Evolutionary conservation across 2,113 vertebrate species (phyloP).

Genomic region (Eubucco bourcierii): DNA sequence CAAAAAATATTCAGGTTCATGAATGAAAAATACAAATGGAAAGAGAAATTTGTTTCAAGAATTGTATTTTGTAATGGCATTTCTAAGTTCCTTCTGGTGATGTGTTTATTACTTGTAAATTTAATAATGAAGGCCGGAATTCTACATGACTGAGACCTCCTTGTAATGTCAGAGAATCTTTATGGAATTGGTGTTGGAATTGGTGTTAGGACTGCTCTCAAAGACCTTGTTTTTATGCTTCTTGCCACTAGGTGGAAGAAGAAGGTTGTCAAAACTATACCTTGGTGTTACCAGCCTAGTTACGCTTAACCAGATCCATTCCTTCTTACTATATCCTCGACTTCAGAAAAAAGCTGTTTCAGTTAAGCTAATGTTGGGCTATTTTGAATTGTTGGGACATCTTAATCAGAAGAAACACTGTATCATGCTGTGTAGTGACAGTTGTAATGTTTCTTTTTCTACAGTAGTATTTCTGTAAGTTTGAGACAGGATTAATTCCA

Average conservation of each 20-base stretch:
- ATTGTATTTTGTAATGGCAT: not conserved
- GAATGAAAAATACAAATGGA: not conserved
- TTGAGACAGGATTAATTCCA: not conserved
- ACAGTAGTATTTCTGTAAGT: not conserved
- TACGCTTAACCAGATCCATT: not conserved
- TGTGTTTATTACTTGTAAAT: not conserved
- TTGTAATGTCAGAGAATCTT: not conserved
- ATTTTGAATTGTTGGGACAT: not conserved
- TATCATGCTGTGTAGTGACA: not conserved
- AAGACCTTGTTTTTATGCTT: slow-evolving; percentile 63
- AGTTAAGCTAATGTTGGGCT: not conserved
- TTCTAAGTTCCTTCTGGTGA: not conserved
- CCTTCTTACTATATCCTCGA: not conserved
- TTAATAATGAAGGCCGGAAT: not conserved
- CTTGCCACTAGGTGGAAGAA: slow-evolving; percentile 82
- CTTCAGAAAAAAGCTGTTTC: not conserved
- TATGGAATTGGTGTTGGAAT: not conserved
- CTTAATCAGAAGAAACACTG: not conserved
- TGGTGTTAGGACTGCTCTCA: not conserved
- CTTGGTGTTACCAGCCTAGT: not conserved
- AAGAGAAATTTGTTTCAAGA: not conserved
- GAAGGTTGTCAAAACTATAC: slow-evolving; percentile 70
- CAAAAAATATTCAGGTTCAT: not conserved
- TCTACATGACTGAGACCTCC: not conserved
- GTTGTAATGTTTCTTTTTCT: not conserved